Evolutionary conservation across 2,888 invertebrate species (phyloP).

Genomic region (Odontocerum albicorne): DNA sequence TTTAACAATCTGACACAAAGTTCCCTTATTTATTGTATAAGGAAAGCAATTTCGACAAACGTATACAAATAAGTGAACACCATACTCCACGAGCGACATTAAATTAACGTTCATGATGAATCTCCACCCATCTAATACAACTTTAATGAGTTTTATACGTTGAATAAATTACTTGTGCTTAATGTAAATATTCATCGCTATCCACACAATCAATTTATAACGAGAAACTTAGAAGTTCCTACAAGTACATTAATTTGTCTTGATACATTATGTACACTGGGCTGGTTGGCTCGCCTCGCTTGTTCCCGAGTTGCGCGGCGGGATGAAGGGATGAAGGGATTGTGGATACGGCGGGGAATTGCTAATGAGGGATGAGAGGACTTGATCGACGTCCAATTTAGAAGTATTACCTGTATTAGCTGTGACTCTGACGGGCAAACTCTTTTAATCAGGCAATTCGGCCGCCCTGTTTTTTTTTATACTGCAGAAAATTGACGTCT

Average conservation of each 20-base stretch:
- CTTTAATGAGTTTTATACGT: constrained; percentile 4
- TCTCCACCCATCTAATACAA: not conserved
- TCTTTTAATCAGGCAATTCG: too few relatives aligned
- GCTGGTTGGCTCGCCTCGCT: not conserved
- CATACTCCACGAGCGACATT: too few relatives aligned
- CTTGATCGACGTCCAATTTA: constrained; percentile 21
- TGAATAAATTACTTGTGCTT: not conserved
- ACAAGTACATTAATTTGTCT: constrained; percentile 8
- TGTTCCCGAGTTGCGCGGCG: constrained; percentile 1
- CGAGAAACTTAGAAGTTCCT: constrained; percentile 4
- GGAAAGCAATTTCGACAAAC: too few relatives aligned
- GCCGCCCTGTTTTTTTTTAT: too few relatives aligned
- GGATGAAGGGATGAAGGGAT: constrained; percentile 2
- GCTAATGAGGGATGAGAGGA: not conserved
- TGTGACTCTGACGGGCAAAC: not conserved
- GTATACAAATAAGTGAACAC: too few relatives aligned
- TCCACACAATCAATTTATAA: constrained; percentile 2
- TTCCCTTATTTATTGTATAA: too few relatives aligned
- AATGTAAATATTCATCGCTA: not conserved
- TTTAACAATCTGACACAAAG: too few relatives aligned
- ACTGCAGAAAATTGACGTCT: too few relatives aligned
- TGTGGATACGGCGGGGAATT: not conserved
- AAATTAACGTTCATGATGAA: too few relatives aligned
- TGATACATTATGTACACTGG: constrained; percentile 4
- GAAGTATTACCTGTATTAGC: constrained; percentile 20